Base-by-base conservation (phyloP, 2,113 vertebrate species). In the Lota lota region DNA sequence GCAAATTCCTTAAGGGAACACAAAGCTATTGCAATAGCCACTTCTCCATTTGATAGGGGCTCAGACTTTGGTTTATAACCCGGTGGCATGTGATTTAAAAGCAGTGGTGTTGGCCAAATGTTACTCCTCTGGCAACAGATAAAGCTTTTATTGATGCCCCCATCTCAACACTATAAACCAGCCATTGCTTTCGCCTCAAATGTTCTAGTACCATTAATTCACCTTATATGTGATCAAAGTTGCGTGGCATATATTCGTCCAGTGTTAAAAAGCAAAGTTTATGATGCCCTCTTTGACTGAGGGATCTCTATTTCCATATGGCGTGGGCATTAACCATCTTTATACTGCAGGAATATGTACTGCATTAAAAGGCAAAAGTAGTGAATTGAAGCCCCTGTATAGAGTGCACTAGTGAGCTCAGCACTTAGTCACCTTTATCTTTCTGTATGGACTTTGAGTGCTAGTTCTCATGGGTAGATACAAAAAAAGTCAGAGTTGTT, bases 281-380 rank as follows among this genome's bases (percentile, higher is more conserved):
- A 40, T 24, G 28, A 40, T 24, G 24, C 28, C 2, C 17, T 21
- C 21, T 72, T 47, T 66, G 61, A 78, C 72, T 66, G 59, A 72
- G 72, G 75, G 54, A 62, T 28, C 22, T 72, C 50, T 75, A 74
- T 72, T 63, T 22, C 20, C 15, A 72, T 14, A 53, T 74, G 73
- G 66, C 63, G 58, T 36, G 66, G 59, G 62, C 19, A 72, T 21
- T 68, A 72, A 69, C n/a, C 36, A 50, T 50, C 75, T 75, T 69
- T 73, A 67, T 64, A 68, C 50, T 51, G 51, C 40, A 66, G 66
- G 74, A 73, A 66, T 53, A 57, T 16, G 70, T 74, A 72, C 70
- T 76, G 67, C 73, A 69, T 60, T 69, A 70, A 72, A 74, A 82
- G 72, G 33, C 69, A 76, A 64, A 74, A 68, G 69, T 71, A 60